Conservation (phyloP, 2,797 vertebrate species). For the Borostomias antarcticus region DNA sequence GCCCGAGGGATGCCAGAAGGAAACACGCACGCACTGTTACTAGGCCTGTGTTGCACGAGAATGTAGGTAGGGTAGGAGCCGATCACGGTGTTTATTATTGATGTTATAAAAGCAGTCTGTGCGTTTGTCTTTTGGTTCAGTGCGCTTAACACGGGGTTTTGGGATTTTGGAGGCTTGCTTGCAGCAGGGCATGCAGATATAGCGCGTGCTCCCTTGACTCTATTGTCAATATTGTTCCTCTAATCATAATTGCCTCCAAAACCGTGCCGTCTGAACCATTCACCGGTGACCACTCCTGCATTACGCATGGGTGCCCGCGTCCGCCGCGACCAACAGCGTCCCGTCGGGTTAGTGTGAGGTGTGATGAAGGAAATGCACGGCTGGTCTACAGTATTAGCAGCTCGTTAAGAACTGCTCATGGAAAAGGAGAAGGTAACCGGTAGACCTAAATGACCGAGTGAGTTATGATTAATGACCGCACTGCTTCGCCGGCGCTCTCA, state of each 20-base stretch:
- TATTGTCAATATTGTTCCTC: neutral
- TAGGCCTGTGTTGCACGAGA: neutral
- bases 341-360: neutral
- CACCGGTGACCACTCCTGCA: conserved; percentile 21
- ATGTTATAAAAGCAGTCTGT: neutral
- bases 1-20: neutral
- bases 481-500: too few relatives aligned
- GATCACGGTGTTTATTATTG: too few relatives aligned
- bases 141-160: too few relatives aligned
- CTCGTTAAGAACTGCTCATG: too few relatives aligned
- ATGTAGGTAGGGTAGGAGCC: too few relatives aligned
- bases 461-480: neutral
- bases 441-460: neutral
- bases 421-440: neutral
- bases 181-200: too few relatives aligned
- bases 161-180: too few relatives aligned
- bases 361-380: neutral
- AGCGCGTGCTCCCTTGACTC: neutral
- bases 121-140: neutral
- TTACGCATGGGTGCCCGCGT: conserved; percentile 56
- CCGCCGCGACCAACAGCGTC: conserved; percentile 26
- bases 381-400: neutral
- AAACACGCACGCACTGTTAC: neutral
- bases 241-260: neutral
- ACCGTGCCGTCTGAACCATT: conserved; percentile 14